phyloP scores from a whole-genome alignment of 2,113 vertebrate species.

The Dendrocopos noguchii region DNA sequence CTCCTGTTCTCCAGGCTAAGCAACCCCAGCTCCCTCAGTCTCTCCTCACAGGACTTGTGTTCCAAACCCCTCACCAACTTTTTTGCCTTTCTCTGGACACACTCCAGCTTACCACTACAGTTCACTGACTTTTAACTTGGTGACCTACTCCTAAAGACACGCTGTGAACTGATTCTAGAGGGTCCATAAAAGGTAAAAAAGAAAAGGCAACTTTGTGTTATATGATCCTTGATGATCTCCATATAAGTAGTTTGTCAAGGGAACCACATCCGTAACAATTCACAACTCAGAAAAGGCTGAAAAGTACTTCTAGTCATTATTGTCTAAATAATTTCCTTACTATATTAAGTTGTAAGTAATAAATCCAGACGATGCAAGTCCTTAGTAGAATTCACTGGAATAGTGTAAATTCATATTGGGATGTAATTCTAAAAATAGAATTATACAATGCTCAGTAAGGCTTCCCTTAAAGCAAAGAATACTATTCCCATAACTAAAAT shows the following conservation, averaged over 20 bases:
- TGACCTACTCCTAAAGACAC: background rate
- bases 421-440: constrained; percentile 31
- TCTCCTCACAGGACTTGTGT: no score
- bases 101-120: background rate
- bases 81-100: no score
- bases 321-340: background rate
- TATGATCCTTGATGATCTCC: background rate
- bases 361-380: background rate
- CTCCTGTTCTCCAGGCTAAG: no score
- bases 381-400: background rate
- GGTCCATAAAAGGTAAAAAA: constrained; percentile 17
- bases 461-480: constrained; percentile 7
- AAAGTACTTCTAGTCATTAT: background rate
- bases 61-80: no score
- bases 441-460: background rate
- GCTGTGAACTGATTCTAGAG: background rate
- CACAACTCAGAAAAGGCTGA: background rate
- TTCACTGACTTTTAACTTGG: background rate
- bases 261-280: background rate
- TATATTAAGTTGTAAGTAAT: background rate
- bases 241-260: background rate
- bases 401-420: background rate
- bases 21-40: no score
- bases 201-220: background rate
- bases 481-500: background rate